phyloP scores from a whole-genome alignment of 2,797 vertebrate species.

The Paedocypris micromegethes region DNA sequence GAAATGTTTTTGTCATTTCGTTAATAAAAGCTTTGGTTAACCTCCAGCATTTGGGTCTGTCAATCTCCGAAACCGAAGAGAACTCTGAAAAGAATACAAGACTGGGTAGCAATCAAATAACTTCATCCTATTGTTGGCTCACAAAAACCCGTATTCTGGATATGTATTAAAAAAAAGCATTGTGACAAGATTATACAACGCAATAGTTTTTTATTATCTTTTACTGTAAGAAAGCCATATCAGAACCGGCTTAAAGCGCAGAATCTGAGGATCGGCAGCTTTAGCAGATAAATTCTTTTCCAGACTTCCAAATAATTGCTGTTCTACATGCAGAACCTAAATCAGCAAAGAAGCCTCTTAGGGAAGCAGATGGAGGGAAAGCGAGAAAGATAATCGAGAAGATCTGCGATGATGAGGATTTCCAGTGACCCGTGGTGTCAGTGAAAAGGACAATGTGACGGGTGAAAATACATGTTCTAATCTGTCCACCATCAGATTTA shows the following conservation, averaged over 20 bases:
- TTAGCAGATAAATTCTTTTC: slow-evolving; percentile 36
- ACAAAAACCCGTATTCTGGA: no score
- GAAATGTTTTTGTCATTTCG: no score
- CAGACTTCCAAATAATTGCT: slow-evolving; percentile 25
- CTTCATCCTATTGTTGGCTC: no score
- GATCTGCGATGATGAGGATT: slow-evolving; percentile 1
- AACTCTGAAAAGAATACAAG: no score
- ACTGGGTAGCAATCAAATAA: no score
- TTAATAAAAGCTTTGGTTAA: no score
- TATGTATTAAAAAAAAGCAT: no score
- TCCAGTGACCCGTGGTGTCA: not conserved
- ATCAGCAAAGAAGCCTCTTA: slow-evolving; percentile 10
- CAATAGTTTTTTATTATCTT: no score
- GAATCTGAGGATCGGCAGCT: slow-evolving; percentile 5
- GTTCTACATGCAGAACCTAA: slow-evolving; percentile 2
- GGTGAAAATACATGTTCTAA: slow-evolving; percentile 7
- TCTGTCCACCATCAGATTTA: slow-evolving; percentile 6
- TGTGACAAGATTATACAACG: not conserved
- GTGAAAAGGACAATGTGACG: not conserved
- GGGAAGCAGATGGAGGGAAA: slow-evolving; percentile 17
- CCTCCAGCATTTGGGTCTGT: no score
- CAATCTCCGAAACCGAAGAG: no score
- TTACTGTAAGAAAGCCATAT: not conserved
- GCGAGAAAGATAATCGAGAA: slow-evolving; percentile 7
- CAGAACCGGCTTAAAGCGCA: not conserved